Base-by-base conservation (phyloP, 2,888 invertebrate genomes). In the Horisme vitalbata region DNA sequence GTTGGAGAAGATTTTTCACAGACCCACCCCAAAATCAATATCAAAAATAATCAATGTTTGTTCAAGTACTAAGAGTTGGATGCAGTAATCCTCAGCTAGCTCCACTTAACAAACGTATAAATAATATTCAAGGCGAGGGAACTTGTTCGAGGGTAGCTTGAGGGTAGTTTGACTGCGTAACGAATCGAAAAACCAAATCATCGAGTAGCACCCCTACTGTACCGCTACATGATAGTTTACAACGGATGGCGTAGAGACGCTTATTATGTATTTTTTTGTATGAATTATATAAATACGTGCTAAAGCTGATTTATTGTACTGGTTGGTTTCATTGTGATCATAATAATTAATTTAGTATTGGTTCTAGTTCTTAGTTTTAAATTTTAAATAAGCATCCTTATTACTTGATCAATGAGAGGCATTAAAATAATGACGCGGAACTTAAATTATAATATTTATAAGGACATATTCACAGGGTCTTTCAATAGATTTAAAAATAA, bases 141-240 rank as follows among this genome's bases (percentile, higher is more conserved):
- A 85, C 85, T 83, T 82, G 84, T 83, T 86, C 79, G 80, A 85
- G 88, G 88, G 87, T 85, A 76, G 69, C 71, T 78, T 73, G 83
- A 85, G 88, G 88, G 89, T 89, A 88, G 88, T 88, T 88, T 86
- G 88, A 86, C 87, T 84, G 88, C 89, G 88, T 89, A 89, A 89
- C 89, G 89, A 89, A 89, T 88, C 87, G 88, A 87, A 86, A 89
- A 89, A 89, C 89, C 89, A 89, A 89, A 89, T 89, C 88, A 89
- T 88, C 86, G 86, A 88, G 89, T 87, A 75, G 87, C 85, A 83
- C 88, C 89, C 88, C 88, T 86, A 80, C 76, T 70, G 82, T 70
- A 83, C 83, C 80, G 78, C 84, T 84, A 81, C 84, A 85, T 87
- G 87, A 89, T 89, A 89, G 88, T 88, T 87, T 72, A 71, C 67